Evolutionary conservation across 2,113 vertebrate genomes (phyloP).

Genomic region (Physeter macrocephalus): DNA sequence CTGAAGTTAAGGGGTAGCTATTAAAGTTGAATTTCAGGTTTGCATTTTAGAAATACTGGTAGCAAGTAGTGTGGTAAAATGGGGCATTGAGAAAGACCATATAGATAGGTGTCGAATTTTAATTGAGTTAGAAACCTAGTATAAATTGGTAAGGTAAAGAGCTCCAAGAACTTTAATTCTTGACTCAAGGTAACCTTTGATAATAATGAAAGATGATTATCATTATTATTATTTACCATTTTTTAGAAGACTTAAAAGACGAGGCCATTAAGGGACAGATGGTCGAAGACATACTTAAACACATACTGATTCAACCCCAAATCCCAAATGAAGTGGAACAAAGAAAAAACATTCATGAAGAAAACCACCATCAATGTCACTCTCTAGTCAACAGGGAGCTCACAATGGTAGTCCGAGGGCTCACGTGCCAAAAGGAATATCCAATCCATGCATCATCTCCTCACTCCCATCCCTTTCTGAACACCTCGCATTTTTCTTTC

Average conservation of each 20-base stretch:
- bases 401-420: neutral
- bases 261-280: neutral
- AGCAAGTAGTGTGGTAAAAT: neutral
- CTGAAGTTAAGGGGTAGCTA: neutral
- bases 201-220: neutral
- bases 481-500: neutral
- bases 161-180: neutral
- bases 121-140: slow-evolving; percentile 3
- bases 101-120: neutral
- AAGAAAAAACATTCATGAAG: neutral
- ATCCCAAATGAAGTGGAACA: neutral
- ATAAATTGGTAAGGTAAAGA: neutral
- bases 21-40: neutral
- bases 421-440: neutral
- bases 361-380: neutral
- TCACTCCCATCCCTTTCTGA: neutral
- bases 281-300: neutral
- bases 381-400: neutral
- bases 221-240: neutral
- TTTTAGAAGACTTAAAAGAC: neutral
- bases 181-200: neutral
- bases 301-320: neutral
- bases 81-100: neutral
- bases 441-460: neutral
- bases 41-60: neutral